Conservation (phyloP, 2,113 vertebrate genomes). For the Scomber scombrus region DNA sequence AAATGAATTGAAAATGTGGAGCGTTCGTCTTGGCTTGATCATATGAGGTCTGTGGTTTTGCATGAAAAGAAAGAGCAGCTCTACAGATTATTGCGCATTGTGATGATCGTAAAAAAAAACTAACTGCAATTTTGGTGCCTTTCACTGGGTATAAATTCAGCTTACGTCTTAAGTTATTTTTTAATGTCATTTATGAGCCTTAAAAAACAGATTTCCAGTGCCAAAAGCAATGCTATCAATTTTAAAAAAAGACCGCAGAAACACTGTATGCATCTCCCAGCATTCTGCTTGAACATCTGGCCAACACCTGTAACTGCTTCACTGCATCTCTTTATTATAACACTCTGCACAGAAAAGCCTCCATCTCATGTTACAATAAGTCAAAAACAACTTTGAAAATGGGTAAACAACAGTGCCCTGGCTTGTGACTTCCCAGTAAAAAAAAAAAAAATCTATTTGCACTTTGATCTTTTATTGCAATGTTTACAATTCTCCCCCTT, state of each 20-base stretch:
- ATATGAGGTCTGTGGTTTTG: background rate
- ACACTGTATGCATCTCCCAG: background rate
- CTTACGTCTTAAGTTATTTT: background rate
- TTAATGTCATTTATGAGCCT: background rate
- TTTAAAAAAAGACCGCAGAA: background rate
- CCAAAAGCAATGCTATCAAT: constrained; percentile 25
- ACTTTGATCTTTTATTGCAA: constrained; percentile 29
- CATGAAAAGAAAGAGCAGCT: background rate
- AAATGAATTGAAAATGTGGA: background rate
- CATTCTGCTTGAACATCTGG: constrained; percentile 53
- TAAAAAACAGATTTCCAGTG: constrained; percentile 5
- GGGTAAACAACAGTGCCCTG: constrained; percentile 14
- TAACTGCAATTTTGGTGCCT: background rate
- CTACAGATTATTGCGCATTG: background rate
- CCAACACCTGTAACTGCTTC: constrained; percentile 46
- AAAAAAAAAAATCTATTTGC: background rate
- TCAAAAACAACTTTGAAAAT: constrained; percentile 28
- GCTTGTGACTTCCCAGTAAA: constrained; percentile 1
- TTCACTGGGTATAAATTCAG: background rate
- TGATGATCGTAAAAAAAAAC: constrained; percentile 12
- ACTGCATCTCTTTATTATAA: constrained; percentile 7
- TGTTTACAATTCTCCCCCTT: constrained; percentile 13
- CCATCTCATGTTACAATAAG: constrained; percentile 18
- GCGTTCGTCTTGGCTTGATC: background rate
- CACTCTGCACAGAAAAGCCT: constrained; percentile 4